Evolutionary conservation across 2,113 vertebrate species (phyloP).

Genomic region (Albula goreensis): DNA sequence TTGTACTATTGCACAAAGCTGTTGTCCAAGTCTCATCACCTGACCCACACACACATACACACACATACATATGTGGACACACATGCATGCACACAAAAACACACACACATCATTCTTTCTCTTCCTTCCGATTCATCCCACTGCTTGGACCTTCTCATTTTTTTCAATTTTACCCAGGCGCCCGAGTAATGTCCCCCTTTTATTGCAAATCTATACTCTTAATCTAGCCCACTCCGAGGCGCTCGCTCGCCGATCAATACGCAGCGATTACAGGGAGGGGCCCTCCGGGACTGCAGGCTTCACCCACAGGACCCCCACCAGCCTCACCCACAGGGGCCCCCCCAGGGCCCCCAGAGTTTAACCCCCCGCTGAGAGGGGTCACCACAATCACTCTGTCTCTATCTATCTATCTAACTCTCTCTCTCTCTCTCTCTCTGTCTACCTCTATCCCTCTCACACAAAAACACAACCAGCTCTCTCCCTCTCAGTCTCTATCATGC

Average conservation of each 20-base stretch:
- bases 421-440: slow-evolving; percentile 35
- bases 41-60: neutral
- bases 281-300: slow-evolving; percentile 65
- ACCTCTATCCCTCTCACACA: neutral
- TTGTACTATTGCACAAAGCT: neutral
- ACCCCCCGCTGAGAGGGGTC: slow-evolving; percentile 5
- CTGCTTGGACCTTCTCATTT: slow-evolving; percentile 53
- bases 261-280: slow-evolving; percentile 69
- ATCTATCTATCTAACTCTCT: slow-evolving; percentile 9
- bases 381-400: slow-evolving; percentile 25
- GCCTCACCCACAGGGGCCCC: slow-evolving; percentile 39
- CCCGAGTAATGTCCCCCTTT: slow-evolving; percentile 73
- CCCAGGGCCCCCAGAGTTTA: slow-evolving; percentile 21
- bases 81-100: slow-evolving; percentile 20
- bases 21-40: neutral
- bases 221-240: slow-evolving; percentile 72
- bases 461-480: slow-evolving; percentile 24
- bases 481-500: neutral
- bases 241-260: slow-evolving; percentile 66
- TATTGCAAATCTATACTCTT: slow-evolving; percentile 79
- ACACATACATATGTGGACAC: slow-evolving; percentile 7
- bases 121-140: slow-evolving; percentile 43
- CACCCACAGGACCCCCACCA: slow-evolving; percentile 35
- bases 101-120: slow-evolving; percentile 20
- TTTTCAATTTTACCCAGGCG: slow-evolving; percentile 58